Base-by-base conservation (phyloP, 2,113 vertebrate species). In the Oncorhynchus nerka region DNA sequence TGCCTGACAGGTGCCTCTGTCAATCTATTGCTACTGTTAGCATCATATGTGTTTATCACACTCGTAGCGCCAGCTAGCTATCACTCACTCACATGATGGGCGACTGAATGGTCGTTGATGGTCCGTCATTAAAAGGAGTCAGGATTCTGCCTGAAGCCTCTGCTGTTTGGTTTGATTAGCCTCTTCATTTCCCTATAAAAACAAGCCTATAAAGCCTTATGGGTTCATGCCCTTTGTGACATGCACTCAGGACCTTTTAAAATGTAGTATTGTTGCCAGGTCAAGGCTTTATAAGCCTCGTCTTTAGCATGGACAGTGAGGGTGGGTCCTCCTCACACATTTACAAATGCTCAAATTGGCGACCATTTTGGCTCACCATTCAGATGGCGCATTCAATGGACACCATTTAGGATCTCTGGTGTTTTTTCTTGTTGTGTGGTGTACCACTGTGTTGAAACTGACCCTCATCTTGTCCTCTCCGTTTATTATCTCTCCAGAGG, bases 401-500 rank as follows among this genome's bases (percentile, higher is more conserved):
- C 48, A 65, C 9, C 68, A 24, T 74, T 74, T 82, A 11, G 15
- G 67, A n/a, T 62, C n/a, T 11, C 19, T 62, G n/a, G 59, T n/a
- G 59, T 22, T 3, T 62, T 62, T 7, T 9, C 19, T 67, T 71
- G 39, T 76, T 62, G 20, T 1, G 19, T 66, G 61, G 32, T 74
- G 9, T 74, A 78, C 34, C 66, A 28, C 24, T 22, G 4, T 30
- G 26, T 57, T 26, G 6, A 0, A 19, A 73, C 75, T 22, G 19
- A 28, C 26, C 57, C 59, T 62, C 11, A 30, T 32, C 19, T 7
- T 20, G 8, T 34, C 9, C 22, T 24, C 39, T 19, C 34, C 9
- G 26, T 49, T 19, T 51, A 22, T 8, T 75, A 34, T 16, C 4
- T 67, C 45, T 62, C 62, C 74, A 94, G 93, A 94, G 70, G 92